These are phyloP conservation scores for Hoplodrina ambigua DNA, from an alignment of 2,888 invertebrate species.

Conservation along the genomic window DNA sequence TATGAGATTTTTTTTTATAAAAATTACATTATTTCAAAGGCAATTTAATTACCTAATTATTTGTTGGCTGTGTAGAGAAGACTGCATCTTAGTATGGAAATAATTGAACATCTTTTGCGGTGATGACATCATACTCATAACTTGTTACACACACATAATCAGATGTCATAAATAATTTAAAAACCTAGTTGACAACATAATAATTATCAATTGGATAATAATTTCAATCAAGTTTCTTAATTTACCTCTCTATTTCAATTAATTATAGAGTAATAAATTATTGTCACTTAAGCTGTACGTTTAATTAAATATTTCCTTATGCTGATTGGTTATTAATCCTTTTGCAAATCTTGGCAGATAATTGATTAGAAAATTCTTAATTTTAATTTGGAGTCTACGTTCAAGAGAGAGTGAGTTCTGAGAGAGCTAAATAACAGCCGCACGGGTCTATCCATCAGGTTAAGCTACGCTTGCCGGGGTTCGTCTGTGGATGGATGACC, in stretches of 20 bases:
- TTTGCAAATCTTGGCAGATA: neutral
- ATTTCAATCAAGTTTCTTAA: constrained; percentile 46
- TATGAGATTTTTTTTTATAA: no score
- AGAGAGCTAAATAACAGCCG: no score
- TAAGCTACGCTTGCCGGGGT: no score
- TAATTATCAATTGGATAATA: constrained; percentile 39
- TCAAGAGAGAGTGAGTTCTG: no score
- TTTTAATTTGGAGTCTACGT: no score
- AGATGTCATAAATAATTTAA: constrained; percentile 30
- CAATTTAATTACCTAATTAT: no score
- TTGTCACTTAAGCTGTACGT: neutral
- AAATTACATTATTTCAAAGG: no score
- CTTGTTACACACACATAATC: neutral
- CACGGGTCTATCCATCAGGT: no score
- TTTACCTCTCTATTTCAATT: constrained; percentile 32
- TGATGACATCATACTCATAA: constrained; percentile 22
- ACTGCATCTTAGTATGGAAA: neutral
- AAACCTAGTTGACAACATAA: constrained; percentile 22
- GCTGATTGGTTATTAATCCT: neutral
- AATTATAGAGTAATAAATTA: constrained; percentile 42
- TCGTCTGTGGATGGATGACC: no score
- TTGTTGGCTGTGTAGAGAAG: neutral
- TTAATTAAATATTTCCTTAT: neutral
- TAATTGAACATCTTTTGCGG: neutral
- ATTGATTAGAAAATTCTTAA: no score